Evolutionary conservation across 2,113 vertebrate genomes (phyloP).

Genomic region (Brachirus orientalis): DNA sequence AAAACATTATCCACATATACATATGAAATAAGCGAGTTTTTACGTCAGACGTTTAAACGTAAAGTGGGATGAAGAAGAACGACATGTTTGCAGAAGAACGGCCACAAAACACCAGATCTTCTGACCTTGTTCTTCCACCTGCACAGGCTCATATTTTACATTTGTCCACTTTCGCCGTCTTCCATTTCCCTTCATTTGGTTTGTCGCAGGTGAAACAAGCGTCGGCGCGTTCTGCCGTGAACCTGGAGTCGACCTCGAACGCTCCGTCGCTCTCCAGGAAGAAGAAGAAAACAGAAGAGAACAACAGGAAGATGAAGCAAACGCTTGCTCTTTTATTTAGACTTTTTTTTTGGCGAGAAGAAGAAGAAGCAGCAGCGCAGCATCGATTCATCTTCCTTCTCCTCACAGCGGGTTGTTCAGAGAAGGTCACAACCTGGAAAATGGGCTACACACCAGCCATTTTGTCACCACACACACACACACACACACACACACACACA

Average conservation of each 20-base stretch:
- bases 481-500: too few relatives aligned
- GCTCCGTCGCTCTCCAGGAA: too few relatives aligned
- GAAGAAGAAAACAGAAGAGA: slow-evolving; percentile 6
- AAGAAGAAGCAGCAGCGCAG: slow-evolving; percentile 3
- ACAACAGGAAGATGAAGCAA: not conserved
- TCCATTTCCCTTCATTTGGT: slow-evolving; percentile 32
- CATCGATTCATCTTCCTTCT: slow-evolving; percentile 69
- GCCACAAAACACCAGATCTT: too few relatives aligned
- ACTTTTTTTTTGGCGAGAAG: not conserved
- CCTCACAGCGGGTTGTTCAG: slow-evolving; percentile 39
- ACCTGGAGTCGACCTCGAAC: slow-evolving; percentile 39
- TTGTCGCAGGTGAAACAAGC: slow-evolving; percentile 41
- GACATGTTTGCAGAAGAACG: not conserved
- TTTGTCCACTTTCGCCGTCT: slow-evolving; percentile 2
- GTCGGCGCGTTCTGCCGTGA: slow-evolving; percentile 19
- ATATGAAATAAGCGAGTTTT: too few relatives aligned
- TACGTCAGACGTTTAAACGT: too few relatives aligned
- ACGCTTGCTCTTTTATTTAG: not conserved
- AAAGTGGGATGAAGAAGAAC: too few relatives aligned
- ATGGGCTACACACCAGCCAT: slow-evolving; percentile 62
- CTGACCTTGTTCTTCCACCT: not conserved
- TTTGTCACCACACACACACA: slow-evolving; percentile 65
- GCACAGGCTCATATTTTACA: slow-evolving; percentile 5
- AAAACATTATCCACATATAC: too few relatives aligned
- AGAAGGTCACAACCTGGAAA: slow-evolving; percentile 72